Base-by-base conservation (phyloP, 2,797 vertebrate genomes). In the Microcaecilia unicolor region DNA sequence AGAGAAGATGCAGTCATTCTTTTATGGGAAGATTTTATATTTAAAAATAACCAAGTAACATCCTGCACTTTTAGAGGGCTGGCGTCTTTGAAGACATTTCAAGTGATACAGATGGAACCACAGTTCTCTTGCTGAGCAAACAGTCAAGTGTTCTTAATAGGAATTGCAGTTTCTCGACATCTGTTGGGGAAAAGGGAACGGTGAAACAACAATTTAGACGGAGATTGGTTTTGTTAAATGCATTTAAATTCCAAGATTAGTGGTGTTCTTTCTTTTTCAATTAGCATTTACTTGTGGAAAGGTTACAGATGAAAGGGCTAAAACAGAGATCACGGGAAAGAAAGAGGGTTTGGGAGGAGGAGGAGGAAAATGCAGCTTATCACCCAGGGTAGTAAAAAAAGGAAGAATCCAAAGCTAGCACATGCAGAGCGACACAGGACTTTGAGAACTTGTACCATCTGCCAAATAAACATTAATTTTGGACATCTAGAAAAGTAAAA, bases 211-310 rank as follows among this genome's bases (percentile, higher is more conserved):
- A 75, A 84, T 85, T 84, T 80, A 83, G 72, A 80, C 65, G 56
- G 79, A 85, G 81, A 85, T 84, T 85, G 83, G 79, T 83, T 85
- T 84, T 84, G 81, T 85, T 85, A 85, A 85, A 85, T 85, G 83
- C 83, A 85, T 85, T 85, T 85, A 85, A 85, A 85, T 83, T 85
- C 76, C 80, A 83, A 84, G 83, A 85, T 85, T 85, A 85, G 83
- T 85, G 74, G 73, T 80, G 81, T 81, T 85, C 78, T 81, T 80
- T 83, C 81, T 79, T 84, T 84, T 85, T 83, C 83, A 85, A 85
- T 85, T 85, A 85, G 83, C 83, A 76, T 83, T 82, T 78, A 77
- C 81, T 85, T 72, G 78, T 60, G 66, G 78, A 83, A 84, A 83
- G 83, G 81, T 84, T 85, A 83, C 81, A 84, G 80, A 78, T 83